phyloP scores from a whole-genome alignment of 2,888 invertebrate species.

The Antitype chi region DNA sequence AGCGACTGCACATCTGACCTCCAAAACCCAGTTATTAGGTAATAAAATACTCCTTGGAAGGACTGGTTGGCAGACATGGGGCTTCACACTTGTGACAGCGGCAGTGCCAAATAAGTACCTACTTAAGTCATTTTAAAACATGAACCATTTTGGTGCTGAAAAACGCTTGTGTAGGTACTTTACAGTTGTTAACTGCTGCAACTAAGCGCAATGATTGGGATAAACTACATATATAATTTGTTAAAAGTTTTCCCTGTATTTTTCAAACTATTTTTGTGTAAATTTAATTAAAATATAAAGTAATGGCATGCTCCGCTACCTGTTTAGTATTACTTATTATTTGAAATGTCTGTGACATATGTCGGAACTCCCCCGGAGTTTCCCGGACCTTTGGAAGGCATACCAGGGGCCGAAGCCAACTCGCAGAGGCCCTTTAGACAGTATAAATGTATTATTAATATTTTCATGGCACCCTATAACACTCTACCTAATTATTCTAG shows the following conservation, averaged over 20 bases:
- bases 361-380: neutral
- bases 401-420: neutral
- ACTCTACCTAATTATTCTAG: neutral
- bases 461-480: neutral
- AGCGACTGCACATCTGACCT: too few species aligned
- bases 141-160: neutral
- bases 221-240: neutral
- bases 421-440: neutral
- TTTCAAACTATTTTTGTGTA: neutral
- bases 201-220: slow-evolving; percentile 3
- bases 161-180: slow-evolving; percentile 15
- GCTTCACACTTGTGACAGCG: neutral
- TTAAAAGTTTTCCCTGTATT: neutral
- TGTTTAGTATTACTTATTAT: neutral
- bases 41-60: too few species aligned
- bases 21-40: too few species aligned
- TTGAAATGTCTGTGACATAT: neutral
- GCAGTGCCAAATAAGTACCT: neutral
- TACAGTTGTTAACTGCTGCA: neutral
- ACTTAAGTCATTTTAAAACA: neutral
- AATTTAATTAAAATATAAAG: too few species aligned
- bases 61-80: too few species aligned
- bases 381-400: neutral
- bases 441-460: neutral
- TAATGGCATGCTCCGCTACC: neutral